These are phyloP conservation scores for Botrylloides violaceus DNA, from an alignment of 23 tunicate genomes.

Conservation along the genomic window DNA sequence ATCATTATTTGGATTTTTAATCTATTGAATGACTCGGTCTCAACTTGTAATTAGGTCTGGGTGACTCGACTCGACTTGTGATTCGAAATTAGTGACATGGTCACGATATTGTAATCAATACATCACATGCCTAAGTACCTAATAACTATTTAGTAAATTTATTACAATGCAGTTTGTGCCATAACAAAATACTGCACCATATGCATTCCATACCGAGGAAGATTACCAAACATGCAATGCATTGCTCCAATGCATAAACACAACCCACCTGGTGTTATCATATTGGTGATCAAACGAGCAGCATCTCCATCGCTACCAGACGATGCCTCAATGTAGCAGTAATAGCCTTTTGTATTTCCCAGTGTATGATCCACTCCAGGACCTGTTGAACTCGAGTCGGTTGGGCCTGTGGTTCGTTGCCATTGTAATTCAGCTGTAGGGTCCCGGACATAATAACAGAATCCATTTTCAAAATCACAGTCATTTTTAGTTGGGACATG, in stretches of 20 bases:
- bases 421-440: conserved; percentile 52
- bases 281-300: conserved; percentile 75
- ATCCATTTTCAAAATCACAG: conserved; percentile 95
- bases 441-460: conserved; percentile 76
- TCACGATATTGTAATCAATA: too few species aligned
- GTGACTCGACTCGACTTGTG: too few species aligned
- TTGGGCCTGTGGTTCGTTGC: conserved; percentile 51
- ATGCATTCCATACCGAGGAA: too few species aligned
- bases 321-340: conserved; percentile 71
- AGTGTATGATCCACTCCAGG: conserved; percentile 82
- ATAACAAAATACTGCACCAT: too few species aligned
- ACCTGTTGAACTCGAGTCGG: conserved; percentile 79
- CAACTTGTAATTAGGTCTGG: too few species aligned
- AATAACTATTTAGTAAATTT: too few species aligned
- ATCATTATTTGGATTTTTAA: too few species aligned
- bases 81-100: too few species aligned
- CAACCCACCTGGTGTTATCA: conserved; percentile 49
- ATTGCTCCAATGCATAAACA: background rate
- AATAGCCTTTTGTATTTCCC: conserved; percentile 45
- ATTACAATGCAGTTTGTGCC: too few species aligned
- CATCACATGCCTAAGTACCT: too few species aligned
- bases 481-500: conserved; percentile 82
- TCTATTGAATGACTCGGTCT: too few species aligned
- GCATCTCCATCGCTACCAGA: conserved; percentile 32
- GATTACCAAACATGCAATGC: too few species aligned